Evolutionary conservation across 53 echinoderm and acorn worm species (phyloP).

Genomic region (Pentamera pediparva): DNA sequence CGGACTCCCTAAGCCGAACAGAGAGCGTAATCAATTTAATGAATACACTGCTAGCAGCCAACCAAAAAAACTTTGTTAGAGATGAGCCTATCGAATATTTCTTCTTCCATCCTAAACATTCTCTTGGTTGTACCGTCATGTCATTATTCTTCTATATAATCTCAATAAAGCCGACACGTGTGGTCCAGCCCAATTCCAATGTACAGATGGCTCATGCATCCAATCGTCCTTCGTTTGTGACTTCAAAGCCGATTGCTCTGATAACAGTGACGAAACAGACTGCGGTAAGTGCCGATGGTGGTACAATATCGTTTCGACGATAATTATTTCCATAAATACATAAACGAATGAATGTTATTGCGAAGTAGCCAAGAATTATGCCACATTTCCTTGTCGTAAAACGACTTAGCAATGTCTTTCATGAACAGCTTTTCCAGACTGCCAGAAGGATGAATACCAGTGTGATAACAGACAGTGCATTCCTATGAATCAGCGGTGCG

Average conservation of each 20-base stretch:
- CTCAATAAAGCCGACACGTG: too few relatives aligned
- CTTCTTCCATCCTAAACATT: background rate
- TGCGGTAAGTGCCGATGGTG: constrained; percentile 21
- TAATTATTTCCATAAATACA: too few relatives aligned
- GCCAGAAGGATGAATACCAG: constrained; percentile 26
- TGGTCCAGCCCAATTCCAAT: background rate
- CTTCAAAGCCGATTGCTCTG: background rate
- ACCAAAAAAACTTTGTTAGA: background rate
- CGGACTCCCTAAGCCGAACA: background rate
- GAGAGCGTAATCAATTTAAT: too few relatives aligned
- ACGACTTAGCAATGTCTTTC: too few relatives aligned
- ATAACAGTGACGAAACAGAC: background rate
- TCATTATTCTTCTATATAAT: too few relatives aligned
- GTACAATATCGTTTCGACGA: too few relatives aligned
- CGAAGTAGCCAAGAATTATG: too few relatives aligned
- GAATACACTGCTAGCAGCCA: too few relatives aligned
- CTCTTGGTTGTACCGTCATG: background rate
- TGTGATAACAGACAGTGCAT: constrained; percentile 52
- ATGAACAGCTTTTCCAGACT: constrained; percentile 32
- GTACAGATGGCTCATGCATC: constrained; percentile 3
- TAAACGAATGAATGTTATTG: too few relatives aligned
- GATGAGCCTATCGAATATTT: background rate
- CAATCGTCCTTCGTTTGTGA: constrained; percentile 15
- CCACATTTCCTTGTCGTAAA: too few relatives aligned
- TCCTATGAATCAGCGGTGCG: constrained; percentile 16